Base-by-base conservation (phyloP, 2,797 vertebrate species). In the Pagetopsis macropterus region DNA sequence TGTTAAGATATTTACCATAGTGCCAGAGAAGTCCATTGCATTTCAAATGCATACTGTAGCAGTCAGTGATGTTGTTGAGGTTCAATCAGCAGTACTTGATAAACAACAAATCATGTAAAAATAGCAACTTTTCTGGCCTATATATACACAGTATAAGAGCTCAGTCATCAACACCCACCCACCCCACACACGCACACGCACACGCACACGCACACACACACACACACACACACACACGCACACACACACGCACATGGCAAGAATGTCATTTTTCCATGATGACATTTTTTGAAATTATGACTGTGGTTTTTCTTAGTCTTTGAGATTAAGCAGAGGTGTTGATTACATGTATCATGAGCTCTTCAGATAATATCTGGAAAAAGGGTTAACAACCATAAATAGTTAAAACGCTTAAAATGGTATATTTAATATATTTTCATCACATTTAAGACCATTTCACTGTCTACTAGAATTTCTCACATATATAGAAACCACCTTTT, bases 1-100 rank as follows among this genome's bases (percentile, higher is more conserved):
- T 8, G 10, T 27, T 48, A 65, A 44, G 11, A 72, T 75, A 87
- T 80, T 90, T 84, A 92, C 91, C 86, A 63, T 4, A 68, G 52
- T 13, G 21, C 19, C 3, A 17, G 0, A 60, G 46, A 55, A 12
- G 21, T 75, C 65, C 40, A 0, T 8, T 37, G 17, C 7, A 44
- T 68, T 33, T 60, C 21, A 0, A 4, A 37, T 60, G 58, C 91
- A 91, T 92, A 19, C 19, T 19, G 19, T 19, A 3, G 60, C 2
- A 37, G 41, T 3, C 48, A 49, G 5, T 14, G 19, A 44, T 37
- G 23, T 1, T 0, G 48, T 58, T 33, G 1, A 31, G 16, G 0
- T 15, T 33, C 37, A 21, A 21, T 21, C 21, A 43, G 72, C 1
- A 0, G 21, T 9, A 48, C 33, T 72, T 65, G 45, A 55, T 23